Evolutionary conservation across 2,888 invertebrate species (phyloP).

Genomic region (Cephonodes hylas): DNA sequence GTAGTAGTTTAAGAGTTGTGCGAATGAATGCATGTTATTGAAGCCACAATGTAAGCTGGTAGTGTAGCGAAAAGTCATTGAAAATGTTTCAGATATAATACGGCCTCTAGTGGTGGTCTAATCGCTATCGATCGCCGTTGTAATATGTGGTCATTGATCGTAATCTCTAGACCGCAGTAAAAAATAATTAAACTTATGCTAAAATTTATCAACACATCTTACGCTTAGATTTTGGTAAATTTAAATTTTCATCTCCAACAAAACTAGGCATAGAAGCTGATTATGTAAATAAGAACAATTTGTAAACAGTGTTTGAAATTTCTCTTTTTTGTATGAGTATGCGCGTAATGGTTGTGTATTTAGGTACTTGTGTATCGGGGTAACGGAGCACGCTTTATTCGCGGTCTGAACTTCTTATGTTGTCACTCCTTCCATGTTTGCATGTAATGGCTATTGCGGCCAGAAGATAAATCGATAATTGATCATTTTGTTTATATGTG

Average conservation of each 20-base stretch:
- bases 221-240: neutral
- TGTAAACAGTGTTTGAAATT: constrained; percentile 1
- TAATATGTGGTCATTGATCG: neutral
- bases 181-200: neutral
- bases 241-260: constrained; percentile 12
- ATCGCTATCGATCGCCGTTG: neutral
- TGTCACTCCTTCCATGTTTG: neutral
- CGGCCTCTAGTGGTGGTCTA: neutral
- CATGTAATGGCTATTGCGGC: neutral
- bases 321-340: constrained; percentile 9
- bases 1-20: neutral
- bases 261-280: neutral
- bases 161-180: neutral
- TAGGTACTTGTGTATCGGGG: constrained; percentile 10
- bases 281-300: constrained; percentile 10
- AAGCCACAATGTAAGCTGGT: no score
- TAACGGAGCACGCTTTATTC: neutral
- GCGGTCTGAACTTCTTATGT: neutral
- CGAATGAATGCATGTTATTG: neutral
- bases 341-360: constrained; percentile 15
- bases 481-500: neutral
- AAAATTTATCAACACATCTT: neutral
- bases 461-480: neutral
- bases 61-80: neutral
- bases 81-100: neutral